Conservation (phyloP, 2,888 invertebrate species). For the Chrysodeixis includens region DNA sequence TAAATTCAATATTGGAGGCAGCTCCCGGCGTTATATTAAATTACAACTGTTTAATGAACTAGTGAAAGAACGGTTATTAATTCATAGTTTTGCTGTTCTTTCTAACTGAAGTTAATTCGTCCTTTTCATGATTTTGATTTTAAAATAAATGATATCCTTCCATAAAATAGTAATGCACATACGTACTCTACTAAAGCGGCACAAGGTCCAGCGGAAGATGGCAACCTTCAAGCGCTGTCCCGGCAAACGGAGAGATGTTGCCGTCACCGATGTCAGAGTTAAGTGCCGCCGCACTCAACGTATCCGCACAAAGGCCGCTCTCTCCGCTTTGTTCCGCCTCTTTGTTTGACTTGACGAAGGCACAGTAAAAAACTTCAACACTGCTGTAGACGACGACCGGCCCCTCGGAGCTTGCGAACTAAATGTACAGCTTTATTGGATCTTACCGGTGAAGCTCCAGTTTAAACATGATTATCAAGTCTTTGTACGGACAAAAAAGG, state of each 20-base stretch:
- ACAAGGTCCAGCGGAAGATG: conserved; percentile 50
- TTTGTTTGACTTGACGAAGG: conserved; percentile 84
- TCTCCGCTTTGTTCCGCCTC: conserved; percentile 87
- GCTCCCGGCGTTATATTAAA: background rate
- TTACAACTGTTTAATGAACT: background rate
- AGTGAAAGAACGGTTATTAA: background rate
- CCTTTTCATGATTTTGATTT: too few relatives aligned
- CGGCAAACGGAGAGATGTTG: conserved; percentile 63
- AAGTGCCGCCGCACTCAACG: conserved; percentile 81
- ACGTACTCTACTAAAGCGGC: conserved; percentile 12
- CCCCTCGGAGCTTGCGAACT: conserved; percentile 60
- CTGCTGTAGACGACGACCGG: conserved; percentile 62
- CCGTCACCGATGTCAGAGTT: conserved; percentile 79
- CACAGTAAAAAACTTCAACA: conserved; percentile 77
- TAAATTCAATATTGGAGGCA: background rate
- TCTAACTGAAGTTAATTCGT: too few relatives aligned
- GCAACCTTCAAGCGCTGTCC: conserved; percentile 45
- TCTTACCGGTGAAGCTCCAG: conserved; percentile 27
- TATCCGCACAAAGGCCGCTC: conserved; percentile 85
- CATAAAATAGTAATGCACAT: too few relatives aligned
- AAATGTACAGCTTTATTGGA: conserved; percentile 67
- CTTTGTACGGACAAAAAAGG: conserved; percentile 32
- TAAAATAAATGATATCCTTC: too few relatives aligned
- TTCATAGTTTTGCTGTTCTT: background rate
- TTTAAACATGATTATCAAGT: conserved; percentile 41